A percentile compares a stretch with the other conserved stretches of the same genome.
Conservation (phyloP, 1,140 invertebrate species). For the Psix sp. region DNA sequence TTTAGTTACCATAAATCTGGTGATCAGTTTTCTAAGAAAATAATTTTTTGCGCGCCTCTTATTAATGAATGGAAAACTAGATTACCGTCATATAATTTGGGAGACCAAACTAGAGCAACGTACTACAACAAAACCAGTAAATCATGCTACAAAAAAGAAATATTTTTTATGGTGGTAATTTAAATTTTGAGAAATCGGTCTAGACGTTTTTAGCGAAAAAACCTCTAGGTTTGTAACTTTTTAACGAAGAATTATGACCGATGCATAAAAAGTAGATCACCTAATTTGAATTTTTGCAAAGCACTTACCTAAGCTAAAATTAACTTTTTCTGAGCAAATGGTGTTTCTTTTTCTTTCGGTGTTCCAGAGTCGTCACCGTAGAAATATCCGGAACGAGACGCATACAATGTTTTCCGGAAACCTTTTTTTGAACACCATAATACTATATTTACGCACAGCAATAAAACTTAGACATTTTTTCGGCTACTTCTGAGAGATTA, state of each 20-base stretch:
- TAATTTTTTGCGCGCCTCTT: conserved; percentile 10
- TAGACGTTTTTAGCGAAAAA: conserved; percentile 53
- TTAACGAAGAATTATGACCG: conserved; percentile 47
- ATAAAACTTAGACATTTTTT: conserved; percentile 30
- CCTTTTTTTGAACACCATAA: conserved; percentile 24
- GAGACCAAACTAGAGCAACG: conserved; percentile 61
- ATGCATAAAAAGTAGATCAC: conserved; percentile 16
- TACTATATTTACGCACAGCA: conserved; percentile 24
- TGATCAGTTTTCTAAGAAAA: conserved; percentile 17
- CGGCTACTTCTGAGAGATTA: conserved; percentile 11
- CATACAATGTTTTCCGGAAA: too few relatives aligned
- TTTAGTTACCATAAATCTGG: conserved; percentile 17
- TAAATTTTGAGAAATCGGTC: conserved; percentile 34
- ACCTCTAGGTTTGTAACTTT: conserved; percentile 25
- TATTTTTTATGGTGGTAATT: conserved; percentile 51
- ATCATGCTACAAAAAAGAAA: conserved; percentile 35
- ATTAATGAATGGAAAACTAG: conserved; percentile 27
- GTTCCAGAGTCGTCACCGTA: too few relatives aligned
- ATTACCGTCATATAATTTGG: conserved; percentile 38
- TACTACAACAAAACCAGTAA: conserved; percentile 26
- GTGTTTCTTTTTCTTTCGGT: conserved; percentile 2
- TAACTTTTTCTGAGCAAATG: background rate
- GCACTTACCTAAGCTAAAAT: conserved; percentile 7
- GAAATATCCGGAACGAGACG: too few relatives aligned
- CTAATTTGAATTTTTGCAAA: conserved; percentile 19